A percentile compares a stretch with the other conserved stretches of the same genome.
phyloP scores from a whole-genome alignment of 2,113 vertebrate species.

The Leptosomus discolor region DNA sequence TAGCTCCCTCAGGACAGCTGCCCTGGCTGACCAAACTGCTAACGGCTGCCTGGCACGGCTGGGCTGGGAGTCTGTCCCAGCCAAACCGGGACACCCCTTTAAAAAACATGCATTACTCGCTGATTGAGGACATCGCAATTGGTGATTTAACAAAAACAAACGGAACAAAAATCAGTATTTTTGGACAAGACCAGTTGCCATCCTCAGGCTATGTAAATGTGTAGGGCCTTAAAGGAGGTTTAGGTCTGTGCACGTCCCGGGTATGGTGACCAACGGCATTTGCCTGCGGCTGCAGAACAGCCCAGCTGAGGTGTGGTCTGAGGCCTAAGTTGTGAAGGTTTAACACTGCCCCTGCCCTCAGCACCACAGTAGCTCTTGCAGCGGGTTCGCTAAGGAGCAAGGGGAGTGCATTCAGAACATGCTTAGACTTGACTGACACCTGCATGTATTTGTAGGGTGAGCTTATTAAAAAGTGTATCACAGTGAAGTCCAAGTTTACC shows the following conservation, averaged over 20 bases:
- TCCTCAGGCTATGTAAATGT: not conserved
- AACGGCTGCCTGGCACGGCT: too few relatives aligned
- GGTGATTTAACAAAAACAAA: not conserved
- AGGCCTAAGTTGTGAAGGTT: not conserved
- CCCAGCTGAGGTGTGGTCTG: not conserved
- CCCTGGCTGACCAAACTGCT: too few relatives aligned
- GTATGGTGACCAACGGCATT: not conserved
- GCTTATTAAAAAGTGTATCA: not conserved
- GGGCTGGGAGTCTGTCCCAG: too few relatives aligned
- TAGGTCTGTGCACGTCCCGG: accelerated
- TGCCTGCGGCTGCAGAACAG: not conserved
- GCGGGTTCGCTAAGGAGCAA: not conserved
- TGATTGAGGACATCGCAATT: not conserved
- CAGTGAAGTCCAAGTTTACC: not conserved
- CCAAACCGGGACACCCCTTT: too few relatives aligned
- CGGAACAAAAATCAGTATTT: not conserved
- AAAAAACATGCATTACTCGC: not conserved
- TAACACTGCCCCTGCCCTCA: not conserved
- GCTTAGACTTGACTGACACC: not conserved
- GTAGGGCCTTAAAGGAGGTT: not conserved
- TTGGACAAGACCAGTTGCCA: not conserved
- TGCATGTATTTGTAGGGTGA: not conserved
- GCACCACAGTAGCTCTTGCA: not conserved
- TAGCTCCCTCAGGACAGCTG: too few relatives aligned
- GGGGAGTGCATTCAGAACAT: not conserved